phyloP scores from a whole-genome alignment of 2,888 invertebrate genomes.

The Lochmaea crataegi region DNA sequence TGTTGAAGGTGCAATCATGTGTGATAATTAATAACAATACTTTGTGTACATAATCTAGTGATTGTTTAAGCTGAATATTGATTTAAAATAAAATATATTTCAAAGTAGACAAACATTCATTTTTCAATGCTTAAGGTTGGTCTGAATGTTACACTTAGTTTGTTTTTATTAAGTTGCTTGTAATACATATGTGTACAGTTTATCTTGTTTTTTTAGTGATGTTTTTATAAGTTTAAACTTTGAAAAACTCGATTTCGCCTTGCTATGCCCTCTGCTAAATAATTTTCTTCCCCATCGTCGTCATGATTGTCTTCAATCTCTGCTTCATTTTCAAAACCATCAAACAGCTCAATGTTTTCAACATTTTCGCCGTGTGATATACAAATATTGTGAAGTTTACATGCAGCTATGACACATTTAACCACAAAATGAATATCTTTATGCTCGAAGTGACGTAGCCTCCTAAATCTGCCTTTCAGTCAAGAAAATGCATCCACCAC shows the following conservation, averaged over 20 bases:
- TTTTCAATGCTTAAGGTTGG: too few relatives aligned
- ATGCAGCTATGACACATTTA: background rate
- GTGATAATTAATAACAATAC: too few relatives aligned
- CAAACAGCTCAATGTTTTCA: constrained; percentile 42
- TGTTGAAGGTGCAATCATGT: too few relatives aligned
- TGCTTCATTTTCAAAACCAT: constrained; percentile 52
- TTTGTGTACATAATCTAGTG: too few relatives aligned
- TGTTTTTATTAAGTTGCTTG: too few relatives aligned
- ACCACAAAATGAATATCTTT: background rate
- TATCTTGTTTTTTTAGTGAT: too few relatives aligned
- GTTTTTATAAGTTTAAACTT: too few relatives aligned
- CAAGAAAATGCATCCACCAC: background rate
- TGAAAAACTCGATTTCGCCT: background rate
- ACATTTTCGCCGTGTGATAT: background rate
- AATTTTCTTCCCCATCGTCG: background rate
- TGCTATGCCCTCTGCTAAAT: background rate
- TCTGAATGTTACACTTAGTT: too few relatives aligned
- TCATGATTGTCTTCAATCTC: background rate
- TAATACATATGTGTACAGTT: too few relatives aligned
- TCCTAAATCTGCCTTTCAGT: constrained; percentile 10
- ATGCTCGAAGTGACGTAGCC: constrained; percentile 2
- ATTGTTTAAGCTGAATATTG: too few relatives aligned
- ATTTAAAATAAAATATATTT: too few relatives aligned
- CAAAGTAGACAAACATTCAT: too few relatives aligned
- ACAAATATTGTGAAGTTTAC: background rate